phyloP scores from a whole-genome alignment of 2,888 invertebrate species.

The Phyllotreta striolata region DNA sequence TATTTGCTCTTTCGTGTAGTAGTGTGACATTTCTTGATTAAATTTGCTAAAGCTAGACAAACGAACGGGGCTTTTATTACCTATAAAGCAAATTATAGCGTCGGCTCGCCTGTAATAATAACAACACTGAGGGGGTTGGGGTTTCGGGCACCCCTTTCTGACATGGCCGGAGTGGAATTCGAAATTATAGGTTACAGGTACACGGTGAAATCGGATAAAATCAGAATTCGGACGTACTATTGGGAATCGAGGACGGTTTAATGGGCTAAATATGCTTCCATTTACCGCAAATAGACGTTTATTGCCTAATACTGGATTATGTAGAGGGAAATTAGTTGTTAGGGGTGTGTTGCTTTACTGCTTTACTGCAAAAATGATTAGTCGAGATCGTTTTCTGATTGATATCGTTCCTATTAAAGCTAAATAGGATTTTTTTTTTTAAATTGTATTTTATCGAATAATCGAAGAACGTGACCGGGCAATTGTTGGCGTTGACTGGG shows the following conservation, averaged over 20 bases:
- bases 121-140: slow-evolving; percentile 34
- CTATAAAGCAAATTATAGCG: slow-evolving; percentile 37
- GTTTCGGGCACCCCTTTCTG: slow-evolving; percentile 8
- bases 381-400: no score
- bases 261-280: slow-evolving; percentile 23
- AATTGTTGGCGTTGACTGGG: no score
- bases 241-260: slow-evolving; percentile 33
- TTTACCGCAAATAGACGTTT: slow-evolving; percentile 29
- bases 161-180: slow-evolving; percentile 16
- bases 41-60: slow-evolving; percentile 34
- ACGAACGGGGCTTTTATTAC: slow-evolving; percentile 35
- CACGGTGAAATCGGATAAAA: slow-evolving; percentile 36
- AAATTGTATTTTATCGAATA: no score
- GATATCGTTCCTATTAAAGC: no score
- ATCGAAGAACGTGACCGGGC: no score
- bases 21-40: slow-evolving; percentile 33
- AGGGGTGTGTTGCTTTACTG: background rate
- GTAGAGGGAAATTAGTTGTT: slow-evolving; percentile 9
- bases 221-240: slow-evolving; percentile 30
- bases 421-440: no score
- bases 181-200: slow-evolving; percentile 37
- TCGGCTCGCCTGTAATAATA: slow-evolving; percentile 33
- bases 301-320: slow-evolving; percentile 12
- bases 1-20: slow-evolving; percentile 18
- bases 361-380: background rate